Percentiles rank a stretch among this genome's conserved stretches.
phyloP scores from a whole-genome alignment of 2,113 vertebrate species.

The Micromys minutus region DNA sequence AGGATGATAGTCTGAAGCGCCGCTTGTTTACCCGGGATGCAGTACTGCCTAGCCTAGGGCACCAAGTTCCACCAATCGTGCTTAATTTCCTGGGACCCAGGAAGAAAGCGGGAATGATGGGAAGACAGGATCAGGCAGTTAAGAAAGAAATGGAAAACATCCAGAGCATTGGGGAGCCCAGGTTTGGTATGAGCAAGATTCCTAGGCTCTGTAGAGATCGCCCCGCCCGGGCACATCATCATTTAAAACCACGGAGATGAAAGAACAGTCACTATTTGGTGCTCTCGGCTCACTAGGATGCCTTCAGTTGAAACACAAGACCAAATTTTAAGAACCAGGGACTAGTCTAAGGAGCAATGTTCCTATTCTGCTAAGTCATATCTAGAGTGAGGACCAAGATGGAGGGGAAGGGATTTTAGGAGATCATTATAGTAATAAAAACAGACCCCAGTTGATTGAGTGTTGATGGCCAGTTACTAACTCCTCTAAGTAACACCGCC shows the following conservation, averaged over 20 bases:
- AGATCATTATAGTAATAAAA: not conserved
- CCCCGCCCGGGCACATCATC: not conserved
- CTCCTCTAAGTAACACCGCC: not conserved
- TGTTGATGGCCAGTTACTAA: not conserved
- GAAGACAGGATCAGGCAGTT: not conserved
- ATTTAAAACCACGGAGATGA: not conserved
- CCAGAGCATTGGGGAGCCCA: not conserved
- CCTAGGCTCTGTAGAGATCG: not conserved
- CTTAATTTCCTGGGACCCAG: not conserved
- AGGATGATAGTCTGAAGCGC: not conserved
- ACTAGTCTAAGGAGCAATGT: not conserved
- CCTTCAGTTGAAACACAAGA: not conserved
- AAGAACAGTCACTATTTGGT: not conserved
- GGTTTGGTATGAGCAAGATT: not conserved
- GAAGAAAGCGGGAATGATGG: not conserved
- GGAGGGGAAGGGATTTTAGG: not conserved
- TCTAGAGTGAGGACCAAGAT: not conserved
- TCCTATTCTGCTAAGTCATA: slow-evolving; percentile 7
- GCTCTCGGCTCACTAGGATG: not conserved
- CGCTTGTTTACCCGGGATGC: not conserved
- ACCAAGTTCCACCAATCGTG: not conserved
- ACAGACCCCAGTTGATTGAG: not conserved
- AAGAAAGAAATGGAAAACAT: not conserved
- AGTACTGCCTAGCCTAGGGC: not conserved
- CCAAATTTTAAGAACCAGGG: not conserved